Base-by-base conservation (phyloP, 2,888 invertebrate genomes). In the Phaedon cochleariae region DNA sequence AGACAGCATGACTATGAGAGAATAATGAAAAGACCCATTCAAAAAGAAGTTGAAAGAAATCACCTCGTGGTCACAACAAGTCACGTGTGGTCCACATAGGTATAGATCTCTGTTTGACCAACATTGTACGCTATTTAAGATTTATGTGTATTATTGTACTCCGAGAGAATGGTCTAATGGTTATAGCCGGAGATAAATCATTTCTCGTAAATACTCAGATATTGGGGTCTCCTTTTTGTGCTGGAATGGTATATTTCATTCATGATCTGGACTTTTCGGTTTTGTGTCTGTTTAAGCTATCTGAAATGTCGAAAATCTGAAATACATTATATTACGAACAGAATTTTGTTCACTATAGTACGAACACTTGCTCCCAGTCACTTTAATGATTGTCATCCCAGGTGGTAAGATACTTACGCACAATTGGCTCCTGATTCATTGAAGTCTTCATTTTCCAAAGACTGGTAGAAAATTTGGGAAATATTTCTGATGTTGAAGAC, bases 71-170 rank as follows among this genome's bases (percentile, higher is more conserved):
- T 72, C 71, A 70, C 62, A 70, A 70, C 71, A 70, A 60, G 64
- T 54, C 69, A 64, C 70, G 74, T 74, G 74, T 72, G 74, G 74
- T 74, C 73, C 60, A 55, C 34, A 48, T 70, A 67, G 64, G 66
- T 62, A 46, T 59, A 68, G 65, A 62, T 64, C 62, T 69, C 59
- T 67, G 70, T 60, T 67, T 70, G 65, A 60, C 67, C 69, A 69
- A 73, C 71, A 71, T 70, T 70, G 61, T 70, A 69, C 68, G 60
- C n/a, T n/a, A n/a, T n/a, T 53, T 55, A 49, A 72, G 73, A 74
- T 74, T 74, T 74, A 74, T 74, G 72, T 68, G 70, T 71, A 58
- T 58, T 67, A 59, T 62, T 54, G 59, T 48, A 62, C 59, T 64
- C 54, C 60, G 51, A 2, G 3, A 2, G 41, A 41, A 41, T 12